Evolutionary conservation across 2,888 invertebrate species (phyloP), one percentile per base, ranked within the genome.

Genomic region (Eumacrocentrus americanus): DNA sequence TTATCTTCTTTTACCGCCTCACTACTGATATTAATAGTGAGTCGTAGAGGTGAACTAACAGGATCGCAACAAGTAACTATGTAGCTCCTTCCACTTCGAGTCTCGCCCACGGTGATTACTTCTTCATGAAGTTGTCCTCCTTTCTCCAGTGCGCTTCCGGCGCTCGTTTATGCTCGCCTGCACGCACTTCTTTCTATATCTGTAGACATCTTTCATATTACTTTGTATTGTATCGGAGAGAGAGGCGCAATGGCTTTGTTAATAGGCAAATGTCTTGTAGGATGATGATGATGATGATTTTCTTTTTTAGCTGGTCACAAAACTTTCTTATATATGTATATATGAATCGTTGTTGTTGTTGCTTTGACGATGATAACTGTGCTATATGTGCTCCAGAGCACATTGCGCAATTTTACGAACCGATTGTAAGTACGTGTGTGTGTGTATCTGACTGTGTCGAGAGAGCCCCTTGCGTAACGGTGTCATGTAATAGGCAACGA

Each of bases 21-120:
- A n/a, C n/a, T n/a, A n/a, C n/a, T n/a, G n/a, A n/a, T n/a, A n/a
- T n/a, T n/a, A 37, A 48, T 34, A 51, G 52, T 34, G 51, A 44
- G 60, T 60, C 66, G 70, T 71, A 70, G 72, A 76, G 76, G 76
- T 75, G 76, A 76, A 76, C 70, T 75, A 75, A 75, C 76, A 76
- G 76, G 72, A 76, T 76, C 74, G 76, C 76, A 76, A 76, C 76
- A 76, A 76, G 76, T 76, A 75, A 5, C 74, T 73, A 71, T 70
- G 68, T n/a, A 67, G 70, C 70, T 58, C 59, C 57, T 62, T 61
- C 62, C 60, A 16, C 12, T 29, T 25, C 22, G 29, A 7, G 18
- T 25, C 22, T 12, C 59, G 29, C 50, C 57, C 16, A 18, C 37
- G 23, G 37, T 37, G 23, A 58, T 29, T 46, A n/a, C 20, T 44